Conservation (phyloP, 2,113 vertebrate genomes). For the Dinomys branickii region DNA sequence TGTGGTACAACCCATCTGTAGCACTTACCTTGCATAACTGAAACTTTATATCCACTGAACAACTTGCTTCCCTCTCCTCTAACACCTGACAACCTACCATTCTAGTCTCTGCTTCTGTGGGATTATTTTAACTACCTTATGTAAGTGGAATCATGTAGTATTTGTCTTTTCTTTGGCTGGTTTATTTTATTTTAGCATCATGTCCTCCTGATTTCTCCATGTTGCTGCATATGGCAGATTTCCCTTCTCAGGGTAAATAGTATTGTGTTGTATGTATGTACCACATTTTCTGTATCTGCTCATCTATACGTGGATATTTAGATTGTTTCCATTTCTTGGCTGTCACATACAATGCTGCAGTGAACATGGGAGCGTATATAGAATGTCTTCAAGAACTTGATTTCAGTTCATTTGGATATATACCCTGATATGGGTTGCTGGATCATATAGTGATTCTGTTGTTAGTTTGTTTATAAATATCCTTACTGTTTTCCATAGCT, state of each 20-base stretch:
- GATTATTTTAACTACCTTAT: neutral
- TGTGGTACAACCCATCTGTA: neutral
- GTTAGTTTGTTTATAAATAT: neutral
- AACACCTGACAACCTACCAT: neutral
- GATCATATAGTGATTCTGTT: neutral
- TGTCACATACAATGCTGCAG: neutral
- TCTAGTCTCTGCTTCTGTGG: neutral
- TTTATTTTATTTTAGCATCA: neutral
- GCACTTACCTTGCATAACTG: neutral
- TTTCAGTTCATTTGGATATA: neutral
- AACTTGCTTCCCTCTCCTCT: neutral
- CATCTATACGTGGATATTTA: neutral
- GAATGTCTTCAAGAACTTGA: neutral
- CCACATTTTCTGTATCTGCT: neutral
- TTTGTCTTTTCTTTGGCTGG: neutral
- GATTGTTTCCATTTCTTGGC: neutral
- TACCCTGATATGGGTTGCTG: neutral
- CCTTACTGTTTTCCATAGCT: neutral
- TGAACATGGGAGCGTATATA: neutral
- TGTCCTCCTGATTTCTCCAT: neutral
- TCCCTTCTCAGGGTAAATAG: neutral
- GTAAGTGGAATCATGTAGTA: neutral
- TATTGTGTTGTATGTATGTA: neutral
- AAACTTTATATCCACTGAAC: neutral
- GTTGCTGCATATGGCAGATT: neutral